Conservation (phyloP, 1,140 invertebrate genomes). For the Drosophila subpulchrella region DNA sequence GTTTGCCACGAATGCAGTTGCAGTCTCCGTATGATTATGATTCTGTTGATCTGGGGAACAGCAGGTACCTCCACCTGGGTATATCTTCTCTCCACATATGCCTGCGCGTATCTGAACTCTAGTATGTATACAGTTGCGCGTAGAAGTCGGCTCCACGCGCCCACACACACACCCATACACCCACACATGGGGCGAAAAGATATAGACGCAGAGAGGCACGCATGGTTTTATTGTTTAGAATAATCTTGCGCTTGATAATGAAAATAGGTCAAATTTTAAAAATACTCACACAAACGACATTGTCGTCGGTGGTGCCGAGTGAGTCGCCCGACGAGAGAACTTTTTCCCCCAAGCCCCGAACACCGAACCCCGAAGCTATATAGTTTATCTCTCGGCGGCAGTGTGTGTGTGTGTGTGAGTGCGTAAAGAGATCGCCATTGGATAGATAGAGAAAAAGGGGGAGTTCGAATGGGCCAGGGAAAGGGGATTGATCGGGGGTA, state of each 20-base stretch:
- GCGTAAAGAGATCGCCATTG: slow-evolving; percentile 36
- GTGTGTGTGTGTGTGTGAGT: not conserved
- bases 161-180: slow-evolving; percentile 35
- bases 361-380: slow-evolving; percentile 3
- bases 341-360: not conserved
- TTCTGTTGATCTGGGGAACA: slow-evolving; percentile 7
- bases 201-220: slow-evolving; percentile 47
- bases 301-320: slow-evolving; percentile 48
- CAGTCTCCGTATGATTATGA: slow-evolving; percentile 5
- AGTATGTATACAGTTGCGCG: slow-evolving; percentile 23
- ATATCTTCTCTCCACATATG: not conserved
- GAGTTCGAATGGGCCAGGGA: not conserved
- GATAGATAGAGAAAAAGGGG: slow-evolving; percentile 27
- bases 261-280: slow-evolving; percentile 84
- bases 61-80: slow-evolving; percentile 3
- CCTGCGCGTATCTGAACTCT: slow-evolving; percentile 14
- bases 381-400: not conserved
- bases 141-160: slow-evolving; percentile 55
- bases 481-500: not conserved
- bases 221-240: slow-evolving; percentile 82
- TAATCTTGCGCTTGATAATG: slow-evolving; percentile 84
- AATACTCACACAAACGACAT: slow-evolving; percentile 81
- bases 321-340: slow-evolving; percentile 23
- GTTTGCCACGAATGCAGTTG: slow-evolving; percentile 32
- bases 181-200: slow-evolving; percentile 12